Evolutionary conservation across 92 coral and sea anemone species (phyloP).

Genomic region (Porites lobata): DNA sequence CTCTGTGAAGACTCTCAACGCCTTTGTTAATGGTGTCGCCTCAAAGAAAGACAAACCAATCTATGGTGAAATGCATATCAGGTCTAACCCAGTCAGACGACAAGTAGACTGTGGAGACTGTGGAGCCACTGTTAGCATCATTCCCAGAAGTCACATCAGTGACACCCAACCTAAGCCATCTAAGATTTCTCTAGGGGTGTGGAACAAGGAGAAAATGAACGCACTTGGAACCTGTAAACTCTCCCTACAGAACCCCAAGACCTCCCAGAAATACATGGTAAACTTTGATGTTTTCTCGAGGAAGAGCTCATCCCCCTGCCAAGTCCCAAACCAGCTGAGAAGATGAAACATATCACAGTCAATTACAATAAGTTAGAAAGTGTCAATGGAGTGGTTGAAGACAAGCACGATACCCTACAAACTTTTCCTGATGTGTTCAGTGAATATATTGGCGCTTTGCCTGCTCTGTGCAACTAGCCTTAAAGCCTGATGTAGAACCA

Average conservation of each 20-base stretch:
- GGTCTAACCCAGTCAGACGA: not conserved
- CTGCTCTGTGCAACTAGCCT: slow-evolving; percentile 41
- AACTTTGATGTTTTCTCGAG: slow-evolving; percentile 32
- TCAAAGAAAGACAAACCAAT: slow-evolving; percentile 21
- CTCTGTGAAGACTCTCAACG: slow-evolving; percentile 30
- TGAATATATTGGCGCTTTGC: slow-evolving; percentile 46
- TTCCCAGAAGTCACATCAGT: slow-evolving; percentile 5
- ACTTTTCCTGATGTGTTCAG: slow-evolving; percentile 30
- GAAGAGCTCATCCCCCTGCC: slow-evolving; percentile 38
- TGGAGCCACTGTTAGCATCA: slow-evolving; percentile 5
- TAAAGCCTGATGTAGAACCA: slow-evolving; percentile 15
- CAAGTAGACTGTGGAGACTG: slow-evolving; percentile 26
- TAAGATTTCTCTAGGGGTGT: not conserved
- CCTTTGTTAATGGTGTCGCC: slow-evolving; percentile 34
- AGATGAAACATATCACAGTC: slow-evolving; percentile 48
- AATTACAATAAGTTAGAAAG: slow-evolving; percentile 50
- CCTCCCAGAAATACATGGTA: slow-evolving; percentile 22
- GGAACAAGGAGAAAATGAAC: not conserved
- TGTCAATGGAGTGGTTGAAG: slow-evolving; percentile 37
- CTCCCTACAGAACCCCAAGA: not conserved
- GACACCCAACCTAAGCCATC: not conserved
- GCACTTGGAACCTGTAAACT: not conserved
- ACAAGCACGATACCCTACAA: slow-evolving; percentile 5
- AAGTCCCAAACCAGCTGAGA: slow-evolving; percentile 52
- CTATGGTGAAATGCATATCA: slow-evolving; percentile 24